Percentiles rank a stretch among this genome's conserved stretches.
phyloP scores from a whole-genome alignment of 2,113 vertebrate genomes.

The Tyto alba region DNA sequence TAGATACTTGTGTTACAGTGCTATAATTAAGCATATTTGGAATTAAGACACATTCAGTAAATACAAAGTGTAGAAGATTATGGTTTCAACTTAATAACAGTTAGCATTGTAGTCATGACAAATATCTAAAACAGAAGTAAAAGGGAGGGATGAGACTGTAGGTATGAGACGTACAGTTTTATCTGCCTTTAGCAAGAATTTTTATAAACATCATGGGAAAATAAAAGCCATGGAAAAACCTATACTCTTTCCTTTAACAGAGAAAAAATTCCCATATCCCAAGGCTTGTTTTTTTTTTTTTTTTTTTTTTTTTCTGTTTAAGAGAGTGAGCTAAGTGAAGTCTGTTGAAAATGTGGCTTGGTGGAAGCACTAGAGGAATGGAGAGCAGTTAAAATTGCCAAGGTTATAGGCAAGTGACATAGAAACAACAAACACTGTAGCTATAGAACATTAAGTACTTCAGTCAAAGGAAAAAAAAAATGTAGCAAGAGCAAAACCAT shows the following conservation, averaged over 20 bases:
- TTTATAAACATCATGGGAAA: not conserved
- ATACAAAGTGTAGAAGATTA: not conserved
- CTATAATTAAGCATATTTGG: not conserved
- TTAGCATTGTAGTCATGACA: not conserved
- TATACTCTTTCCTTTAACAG: not conserved
- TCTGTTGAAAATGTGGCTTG: not conserved
- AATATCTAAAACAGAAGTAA: not conserved
- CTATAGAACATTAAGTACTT: not conserved
- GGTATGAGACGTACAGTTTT: not conserved
- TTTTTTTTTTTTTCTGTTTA: not conserved
- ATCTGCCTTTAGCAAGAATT: not conserved
- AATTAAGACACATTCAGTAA: not conserved
- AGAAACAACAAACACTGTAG: not conserved
- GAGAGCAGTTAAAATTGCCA: not conserved
- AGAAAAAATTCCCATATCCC: not conserved
- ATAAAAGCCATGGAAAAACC: not conserved
- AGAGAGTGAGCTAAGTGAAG: not conserved
- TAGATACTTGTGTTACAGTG: not conserved
- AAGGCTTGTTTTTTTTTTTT: not conserved
- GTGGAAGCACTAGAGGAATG: not conserved
- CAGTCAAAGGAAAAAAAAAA: not conserved
- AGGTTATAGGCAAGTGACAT: not conserved
- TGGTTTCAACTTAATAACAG: not conserved
- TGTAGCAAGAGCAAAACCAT: not conserved
- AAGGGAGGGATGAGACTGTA: not conserved